Evolutionary conservation across 2,888 invertebrate species (phyloP).

Genomic region (Sphecodes monilicornis): DNA sequence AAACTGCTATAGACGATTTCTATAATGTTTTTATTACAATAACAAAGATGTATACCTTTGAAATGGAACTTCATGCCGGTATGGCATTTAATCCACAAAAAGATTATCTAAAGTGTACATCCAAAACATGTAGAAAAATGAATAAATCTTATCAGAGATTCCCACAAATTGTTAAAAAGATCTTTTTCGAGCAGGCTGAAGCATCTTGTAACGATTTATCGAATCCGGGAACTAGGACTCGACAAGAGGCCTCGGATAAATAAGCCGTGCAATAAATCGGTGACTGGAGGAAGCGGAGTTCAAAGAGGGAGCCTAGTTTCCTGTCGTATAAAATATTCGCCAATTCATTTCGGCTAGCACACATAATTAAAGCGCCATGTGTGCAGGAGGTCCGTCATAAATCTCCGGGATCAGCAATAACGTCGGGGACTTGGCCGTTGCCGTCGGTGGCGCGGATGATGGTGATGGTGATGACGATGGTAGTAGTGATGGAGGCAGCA

Average conservation of each 20-base stretch:
- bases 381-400: conserved; percentile 81
- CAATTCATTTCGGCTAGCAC: conserved; percentile 80
- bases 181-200: not conserved
- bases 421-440: conserved; percentile 79
- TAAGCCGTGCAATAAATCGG: conserved; percentile 65
- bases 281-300: conserved; percentile 26
- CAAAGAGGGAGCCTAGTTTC: conserved; percentile 53
- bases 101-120: no score
- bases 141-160: not conserved
- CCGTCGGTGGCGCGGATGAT: conserved; percentile 71
- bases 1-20: no score
- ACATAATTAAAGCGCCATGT: conserved; percentile 84
- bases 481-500: conserved; percentile 62
- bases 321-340: conserved; percentile 80
- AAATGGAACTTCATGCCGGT: no score
- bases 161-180: conserved; percentile 3
- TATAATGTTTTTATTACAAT: no score
- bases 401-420: conserved; percentile 83
- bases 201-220: not conserved
- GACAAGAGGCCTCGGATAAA: conserved; percentile 55
- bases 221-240: conserved; percentile 6
- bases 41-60: no score
- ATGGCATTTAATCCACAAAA: no score
- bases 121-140: no score
- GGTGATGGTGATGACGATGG: conserved; percentile 63